These are phyloP conservation scores for Parauchenoglanis ngamensis DNA, from an alignment of 2,797 vertebrate species.

Conservation along the genomic window DNA sequence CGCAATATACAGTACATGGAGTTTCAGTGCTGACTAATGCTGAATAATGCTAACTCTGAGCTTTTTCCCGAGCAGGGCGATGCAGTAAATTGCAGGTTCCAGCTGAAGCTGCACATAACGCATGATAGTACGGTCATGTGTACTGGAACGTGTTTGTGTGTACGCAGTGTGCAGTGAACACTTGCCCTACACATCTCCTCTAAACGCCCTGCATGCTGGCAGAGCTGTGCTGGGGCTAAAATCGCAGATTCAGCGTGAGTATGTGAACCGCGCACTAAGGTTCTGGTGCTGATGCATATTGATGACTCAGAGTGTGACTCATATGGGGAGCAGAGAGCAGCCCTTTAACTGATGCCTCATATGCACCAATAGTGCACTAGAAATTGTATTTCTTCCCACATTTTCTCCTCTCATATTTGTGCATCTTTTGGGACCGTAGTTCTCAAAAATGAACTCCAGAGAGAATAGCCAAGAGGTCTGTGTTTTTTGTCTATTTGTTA, in stretches of 20 bases:
- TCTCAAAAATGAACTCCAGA: neutral
- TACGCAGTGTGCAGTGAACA: neutral
- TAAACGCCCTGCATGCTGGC: slow-evolving; percentile 38
- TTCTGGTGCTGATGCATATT: slow-evolving; percentile 51
- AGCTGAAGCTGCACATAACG: neutral
- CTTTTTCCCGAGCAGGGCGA: neutral
- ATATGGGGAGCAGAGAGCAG: slow-evolving; percentile 30
- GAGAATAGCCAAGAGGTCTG: neutral
- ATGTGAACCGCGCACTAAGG: slow-evolving; percentile 41
- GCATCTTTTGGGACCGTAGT: neutral
- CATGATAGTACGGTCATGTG: slow-evolving; percentile 5
- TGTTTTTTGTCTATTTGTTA: neutral
- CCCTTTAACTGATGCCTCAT: slow-evolving; percentile 25
- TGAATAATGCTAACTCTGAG: neutral
- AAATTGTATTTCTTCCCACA: slow-evolving; percentile 2
- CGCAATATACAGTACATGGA: neutral
- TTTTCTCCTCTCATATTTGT: neutral
- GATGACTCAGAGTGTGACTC: slow-evolving; percentile 57
- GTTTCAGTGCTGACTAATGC: neutral
- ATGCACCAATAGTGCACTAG: slow-evolving; percentile 11
- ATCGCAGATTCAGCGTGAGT: slow-evolving; percentile 48
- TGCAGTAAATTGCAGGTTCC: slow-evolving; percentile 11
- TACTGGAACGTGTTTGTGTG: slow-evolving; percentile 16
- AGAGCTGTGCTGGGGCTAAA: slow-evolving; percentile 26
- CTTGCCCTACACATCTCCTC: slow-evolving; percentile 45